Conservation (phyloP, 2,888 invertebrate species). For the Hermaeophaga mercurialis region DNA sequence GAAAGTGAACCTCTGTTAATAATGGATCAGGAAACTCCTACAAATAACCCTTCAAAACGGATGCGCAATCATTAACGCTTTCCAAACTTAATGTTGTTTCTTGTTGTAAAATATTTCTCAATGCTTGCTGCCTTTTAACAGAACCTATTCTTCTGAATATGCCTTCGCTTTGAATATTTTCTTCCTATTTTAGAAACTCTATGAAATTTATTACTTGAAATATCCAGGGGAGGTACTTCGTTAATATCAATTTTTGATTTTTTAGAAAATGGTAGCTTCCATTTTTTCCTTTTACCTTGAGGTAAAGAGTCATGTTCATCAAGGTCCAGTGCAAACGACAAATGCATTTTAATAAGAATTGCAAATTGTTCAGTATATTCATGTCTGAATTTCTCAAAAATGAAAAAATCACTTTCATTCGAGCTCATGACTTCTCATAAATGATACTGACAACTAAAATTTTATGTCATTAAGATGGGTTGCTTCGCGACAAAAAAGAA, state of each 20-base stretch:
- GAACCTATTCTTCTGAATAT: slow-evolving; percentile 90
- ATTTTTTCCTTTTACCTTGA: slow-evolving; percentile 79
- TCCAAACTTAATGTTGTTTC: slow-evolving; percentile 72
- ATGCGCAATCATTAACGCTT: slow-evolving; percentile 89
- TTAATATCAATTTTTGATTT: slow-evolving; percentile 69
- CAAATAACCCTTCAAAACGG: slow-evolving; percentile 85
- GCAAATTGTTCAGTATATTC: slow-evolving; percentile 87
- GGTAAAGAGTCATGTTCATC: slow-evolving; percentile 77
- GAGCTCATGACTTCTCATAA: slow-evolving; percentile 33
- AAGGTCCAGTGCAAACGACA: slow-evolving; percentile 88
- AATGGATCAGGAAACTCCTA: slow-evolving; percentile 88
- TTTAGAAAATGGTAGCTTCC: slow-evolving; percentile 75
- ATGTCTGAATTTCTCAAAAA: slow-evolving; percentile 74
- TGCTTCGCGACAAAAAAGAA: too few relatives aligned
- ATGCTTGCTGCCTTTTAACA: slow-evolving; percentile 83
- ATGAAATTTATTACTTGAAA: slow-evolving; percentile 81
- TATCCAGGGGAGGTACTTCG: slow-evolving; percentile 69
- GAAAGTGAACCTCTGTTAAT: slow-evolving; percentile 80
- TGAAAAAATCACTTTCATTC: slow-evolving; percentile 49
- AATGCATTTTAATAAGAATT: slow-evolving; percentile 89
- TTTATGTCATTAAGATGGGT: too few relatives aligned
- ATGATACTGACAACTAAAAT: too few relatives aligned
- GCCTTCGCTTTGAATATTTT: slow-evolving; percentile 85
- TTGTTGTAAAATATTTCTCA: slow-evolving; percentile 72
- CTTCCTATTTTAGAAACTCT: slow-evolving; percentile 75